phyloP scores from a whole-genome alignment of 2,888 invertebrate species.

The Hartigia nigra region DNA sequence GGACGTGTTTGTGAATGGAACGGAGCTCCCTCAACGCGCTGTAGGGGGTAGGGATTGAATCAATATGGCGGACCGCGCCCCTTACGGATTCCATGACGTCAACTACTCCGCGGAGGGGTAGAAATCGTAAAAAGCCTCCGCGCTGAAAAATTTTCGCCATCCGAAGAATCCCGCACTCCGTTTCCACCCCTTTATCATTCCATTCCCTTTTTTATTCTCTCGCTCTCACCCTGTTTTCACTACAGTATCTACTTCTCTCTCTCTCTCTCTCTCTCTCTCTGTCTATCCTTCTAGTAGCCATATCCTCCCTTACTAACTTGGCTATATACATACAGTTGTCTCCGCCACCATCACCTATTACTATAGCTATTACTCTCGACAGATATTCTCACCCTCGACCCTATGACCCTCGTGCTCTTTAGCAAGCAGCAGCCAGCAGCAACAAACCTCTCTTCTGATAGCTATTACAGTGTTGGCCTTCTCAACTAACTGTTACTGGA shows the following conservation, averaged over 20 bases:
- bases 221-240: neutral
- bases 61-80: slow-evolving; percentile 56
- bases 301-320: neutral
- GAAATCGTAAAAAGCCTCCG: slow-evolving; percentile 8
- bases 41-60: slow-evolving; percentile 44
- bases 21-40: slow-evolving; percentile 32
- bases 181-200: no score
- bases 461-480: no score
- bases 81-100: slow-evolving; percentile 52
- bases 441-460: no score
- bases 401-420: no score
- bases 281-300: no score
- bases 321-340: neutral
- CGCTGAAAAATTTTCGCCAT: slow-evolving; percentile 9
- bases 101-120: slow-evolving; percentile 29
- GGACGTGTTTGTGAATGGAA: slow-evolving; percentile 53
- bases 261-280: neutral
- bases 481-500: no score
- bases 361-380: no score
- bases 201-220: neutral
- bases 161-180: neutral
- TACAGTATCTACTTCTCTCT: neutral
- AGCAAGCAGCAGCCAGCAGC: no score
- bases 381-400: no score
- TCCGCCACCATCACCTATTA: neutral